Conservation (phyloP, 2,888 invertebrate species). For the Zootermopsis nevadensis region DNA sequence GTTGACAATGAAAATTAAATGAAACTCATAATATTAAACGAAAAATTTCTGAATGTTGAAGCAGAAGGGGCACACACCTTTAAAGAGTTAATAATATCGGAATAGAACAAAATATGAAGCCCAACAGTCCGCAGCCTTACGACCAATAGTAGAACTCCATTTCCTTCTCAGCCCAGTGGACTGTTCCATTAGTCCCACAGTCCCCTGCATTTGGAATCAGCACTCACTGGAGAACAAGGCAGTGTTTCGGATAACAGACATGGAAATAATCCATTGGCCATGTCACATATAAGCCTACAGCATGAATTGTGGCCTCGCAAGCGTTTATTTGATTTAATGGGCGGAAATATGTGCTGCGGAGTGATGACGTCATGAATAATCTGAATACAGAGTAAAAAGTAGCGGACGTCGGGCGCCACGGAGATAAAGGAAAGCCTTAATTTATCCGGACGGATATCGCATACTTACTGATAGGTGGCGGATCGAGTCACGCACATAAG, state of each 20-base stretch:
- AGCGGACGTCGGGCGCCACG: slow-evolving; percentile 7
- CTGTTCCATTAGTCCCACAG: slow-evolving; percentile 29
- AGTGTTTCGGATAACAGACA: slow-evolving; percentile 44
- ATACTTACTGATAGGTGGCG: slow-evolving; percentile 22
- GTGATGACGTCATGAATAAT: slow-evolving; percentile 40
- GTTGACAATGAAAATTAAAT: too few species aligned
- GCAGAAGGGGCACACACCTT: too few species aligned
- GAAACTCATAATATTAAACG: too few species aligned
- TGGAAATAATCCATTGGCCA: slow-evolving; percentile 45
- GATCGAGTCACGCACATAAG: slow-evolving; percentile 10
- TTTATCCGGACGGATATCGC: slow-evolving; percentile 36
- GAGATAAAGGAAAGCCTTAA: slow-evolving; percentile 39
- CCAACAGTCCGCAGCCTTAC: not conserved
- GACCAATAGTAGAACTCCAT: not conserved
- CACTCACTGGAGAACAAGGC: slow-evolving; percentile 42
- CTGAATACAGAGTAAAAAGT: slow-evolving; percentile 16
- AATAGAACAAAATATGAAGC: not conserved
- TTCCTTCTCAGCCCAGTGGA: slow-evolving; percentile 2
- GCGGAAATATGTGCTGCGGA: slow-evolving; percentile 38
- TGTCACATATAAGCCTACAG: slow-evolving; percentile 34
- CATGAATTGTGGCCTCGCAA: slow-evolving; percentile 16
- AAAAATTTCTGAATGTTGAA: too few species aligned
- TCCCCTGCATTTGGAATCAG: slow-evolving; percentile 34
- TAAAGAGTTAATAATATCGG: too few species aligned
- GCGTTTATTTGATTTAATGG: slow-evolving; percentile 39